These are phyloP conservation scores for Rhamnusium bicolor DNA, from an alignment of 2,888 invertebrate species.

Conservation along the genomic window DNA sequence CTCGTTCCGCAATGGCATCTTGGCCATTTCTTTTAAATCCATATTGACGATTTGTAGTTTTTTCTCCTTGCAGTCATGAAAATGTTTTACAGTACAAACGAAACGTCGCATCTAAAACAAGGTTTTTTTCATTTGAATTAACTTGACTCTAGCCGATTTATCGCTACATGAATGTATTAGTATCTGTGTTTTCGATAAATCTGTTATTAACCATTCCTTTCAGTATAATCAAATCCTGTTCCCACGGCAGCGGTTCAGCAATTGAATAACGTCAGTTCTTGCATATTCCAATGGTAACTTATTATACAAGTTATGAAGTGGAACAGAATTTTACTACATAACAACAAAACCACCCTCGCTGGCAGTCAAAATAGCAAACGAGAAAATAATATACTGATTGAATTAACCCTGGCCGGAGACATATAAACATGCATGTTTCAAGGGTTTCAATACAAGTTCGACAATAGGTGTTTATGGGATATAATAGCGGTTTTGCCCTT, in stretches of 20 bases:
- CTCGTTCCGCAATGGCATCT: too few relatives aligned
- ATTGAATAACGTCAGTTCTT: constrained; percentile 34
- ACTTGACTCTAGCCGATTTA: too few relatives aligned
- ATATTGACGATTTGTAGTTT: too few relatives aligned
- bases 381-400: constrained; percentile 66
- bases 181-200: too few relatives aligned
- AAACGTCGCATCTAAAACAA: too few relatives aligned
- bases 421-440: constrained; percentile 46
- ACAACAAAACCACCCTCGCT: constrained; percentile 56
- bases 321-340: neutral
- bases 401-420: constrained; percentile 54
- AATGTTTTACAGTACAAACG: too few relatives aligned
- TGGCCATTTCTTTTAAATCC: too few relatives aligned
- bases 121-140: too few relatives aligned
- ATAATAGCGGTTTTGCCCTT: constrained; percentile 29
- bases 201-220: too few relatives aligned
- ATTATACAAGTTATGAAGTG: constrained; percentile 35
- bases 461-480: constrained; percentile 41
- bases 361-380: constrained; percentile 65
- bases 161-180: too few relatives aligned
- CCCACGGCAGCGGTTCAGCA: constrained; percentile 15
- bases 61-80: too few relatives aligned
- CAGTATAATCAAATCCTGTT: neutral
- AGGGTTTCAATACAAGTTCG: constrained; percentile 42
- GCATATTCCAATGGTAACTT: constrained; percentile 47